Percentiles rank a stretch among this genome's conserved stretches.
These are phyloP conservation scores for Chrosomus eos DNA, from an alignment of 2,797 vertebrate genomes.

Conservation along the genomic window DNA sequence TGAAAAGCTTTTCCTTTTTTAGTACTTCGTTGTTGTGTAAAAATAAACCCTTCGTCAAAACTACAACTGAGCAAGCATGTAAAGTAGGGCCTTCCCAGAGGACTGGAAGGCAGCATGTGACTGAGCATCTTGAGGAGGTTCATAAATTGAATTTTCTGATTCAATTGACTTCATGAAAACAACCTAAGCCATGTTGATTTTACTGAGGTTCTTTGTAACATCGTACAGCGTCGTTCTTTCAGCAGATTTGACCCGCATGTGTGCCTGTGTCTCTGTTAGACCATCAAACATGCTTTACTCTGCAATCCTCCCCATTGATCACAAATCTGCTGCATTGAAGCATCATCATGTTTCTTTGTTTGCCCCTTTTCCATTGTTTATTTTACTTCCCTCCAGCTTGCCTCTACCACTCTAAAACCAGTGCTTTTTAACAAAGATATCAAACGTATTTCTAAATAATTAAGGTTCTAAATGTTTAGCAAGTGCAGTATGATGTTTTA, in stretches of 20 bases:
- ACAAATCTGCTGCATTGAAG: slow-evolving; percentile 5
- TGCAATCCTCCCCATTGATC: not conserved
- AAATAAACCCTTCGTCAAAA: not conserved
- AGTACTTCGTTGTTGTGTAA: not conserved
- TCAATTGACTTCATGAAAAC: not conserved
- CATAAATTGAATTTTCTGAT: not conserved
- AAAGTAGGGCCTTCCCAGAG: not conserved
- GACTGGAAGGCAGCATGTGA: not conserved
- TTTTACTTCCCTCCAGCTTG: not conserved
- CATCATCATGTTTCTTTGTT: not conserved
- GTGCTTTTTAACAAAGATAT: not conserved
- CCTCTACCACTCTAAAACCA: not conserved
- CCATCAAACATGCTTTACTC: not conserved
- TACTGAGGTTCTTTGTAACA: not conserved
- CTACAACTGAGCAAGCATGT: not conserved
- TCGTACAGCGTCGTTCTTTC: not conserved
- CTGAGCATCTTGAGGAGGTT: not conserved
- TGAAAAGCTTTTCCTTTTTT: too few relatives aligned
- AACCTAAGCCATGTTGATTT: not conserved
- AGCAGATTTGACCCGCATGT: not conserved
- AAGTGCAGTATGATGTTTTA: not conserved
- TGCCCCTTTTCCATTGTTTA: not conserved
- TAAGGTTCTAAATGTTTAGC: not conserved
- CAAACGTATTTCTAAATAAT: not conserved
- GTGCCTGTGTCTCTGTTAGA: not conserved